Evolutionary conservation across 2,888 invertebrate genomes (phyloP).

Genomic region (Drosophila mulleri): DNA sequence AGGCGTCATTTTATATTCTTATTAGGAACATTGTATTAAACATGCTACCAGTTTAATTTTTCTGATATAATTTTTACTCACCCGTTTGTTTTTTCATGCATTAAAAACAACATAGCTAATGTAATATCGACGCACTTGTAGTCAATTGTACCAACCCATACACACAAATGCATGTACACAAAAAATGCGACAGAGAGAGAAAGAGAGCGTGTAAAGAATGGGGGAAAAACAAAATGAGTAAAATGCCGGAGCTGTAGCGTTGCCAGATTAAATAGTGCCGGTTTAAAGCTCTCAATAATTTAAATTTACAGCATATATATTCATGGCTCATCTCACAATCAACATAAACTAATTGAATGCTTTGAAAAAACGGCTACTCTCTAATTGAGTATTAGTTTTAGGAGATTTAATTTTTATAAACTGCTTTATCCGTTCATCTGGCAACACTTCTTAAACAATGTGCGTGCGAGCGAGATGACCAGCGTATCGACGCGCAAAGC

Average conservation of each 20-base stretch:
- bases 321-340: neutral
- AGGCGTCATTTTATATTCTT: neutral
- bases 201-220: slow-evolving; percentile 45
- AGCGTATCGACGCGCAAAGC: slow-evolving; percentile 50
- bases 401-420: neutral
- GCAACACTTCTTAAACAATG: slow-evolving; percentile 32
- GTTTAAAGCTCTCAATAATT: slow-evolving; percentile 6
- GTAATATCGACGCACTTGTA: slow-evolving; percentile 60
- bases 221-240: slow-evolving; percentile 55
- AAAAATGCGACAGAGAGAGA: slow-evolving; percentile 40
- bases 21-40: neutral
- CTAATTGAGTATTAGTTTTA: neutral
- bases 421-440: slow-evolving; percentile 42
- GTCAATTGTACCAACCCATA: slow-evolving; percentile 45
- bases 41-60: neutral
- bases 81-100: slow-evolving; percentile 32
- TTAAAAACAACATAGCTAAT: slow-evolving; percentile 28
- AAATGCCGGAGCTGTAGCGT: slow-evolving; percentile 53
- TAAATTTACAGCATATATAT: neutral
- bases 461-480: slow-evolving; percentile 48
- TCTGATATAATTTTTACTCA: slow-evolving; percentile 24
- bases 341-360: neutral
- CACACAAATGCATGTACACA: slow-evolving; percentile 58
- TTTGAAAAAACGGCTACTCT: neutral
- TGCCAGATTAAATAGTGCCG: slow-evolving; percentile 42